Conservation (phyloP, 2,797 vertebrate genomes). For the Characodon lateralis region DNA sequence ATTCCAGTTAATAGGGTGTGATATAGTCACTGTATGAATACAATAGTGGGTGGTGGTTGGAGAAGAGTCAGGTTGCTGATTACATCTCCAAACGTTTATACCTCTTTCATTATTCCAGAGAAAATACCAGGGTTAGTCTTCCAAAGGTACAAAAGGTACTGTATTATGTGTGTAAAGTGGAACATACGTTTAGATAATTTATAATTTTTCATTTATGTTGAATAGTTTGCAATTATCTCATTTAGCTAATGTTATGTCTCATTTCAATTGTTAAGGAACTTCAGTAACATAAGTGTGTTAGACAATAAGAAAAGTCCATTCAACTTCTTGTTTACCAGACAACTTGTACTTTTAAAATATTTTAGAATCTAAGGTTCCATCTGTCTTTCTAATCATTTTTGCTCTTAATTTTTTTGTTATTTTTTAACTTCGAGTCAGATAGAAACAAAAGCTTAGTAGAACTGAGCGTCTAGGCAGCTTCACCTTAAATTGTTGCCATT, state of each 20-base stretch:
- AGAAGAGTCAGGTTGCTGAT: conserved; percentile 50
- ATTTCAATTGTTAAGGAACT: background rate
- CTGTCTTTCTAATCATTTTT: background rate
- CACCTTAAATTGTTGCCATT: background rate
- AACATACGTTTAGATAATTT: conserved; percentile 6
- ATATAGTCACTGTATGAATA: conserved; percentile 59
- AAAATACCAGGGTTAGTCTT: conserved; percentile 11
- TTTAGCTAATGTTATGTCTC: background rate
- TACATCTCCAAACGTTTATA: conserved; percentile 30
- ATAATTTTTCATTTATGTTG: background rate
- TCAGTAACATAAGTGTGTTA: background rate
- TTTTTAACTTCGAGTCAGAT: background rate
- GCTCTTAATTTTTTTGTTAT: background rate
- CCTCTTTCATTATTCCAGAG: conserved; percentile 20
- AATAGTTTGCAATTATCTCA: conserved; percentile 3
- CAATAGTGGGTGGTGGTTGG: conserved; percentile 35
- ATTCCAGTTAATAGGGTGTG: conserved; percentile 74
- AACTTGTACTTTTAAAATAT: background rate
- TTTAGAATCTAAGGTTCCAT: background rate
- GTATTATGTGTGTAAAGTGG: background rate
- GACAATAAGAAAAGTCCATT: background rate
- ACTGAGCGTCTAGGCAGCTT: background rate
- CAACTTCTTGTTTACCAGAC: background rate
- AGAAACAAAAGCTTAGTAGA: background rate
- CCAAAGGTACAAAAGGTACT: conserved; percentile 5